Evolutionary conservation across 2,797 vertebrate species (phyloP), one percentile per base, ranked within the genome.

Genomic region (Yasuhikotakia modesta): DNA sequence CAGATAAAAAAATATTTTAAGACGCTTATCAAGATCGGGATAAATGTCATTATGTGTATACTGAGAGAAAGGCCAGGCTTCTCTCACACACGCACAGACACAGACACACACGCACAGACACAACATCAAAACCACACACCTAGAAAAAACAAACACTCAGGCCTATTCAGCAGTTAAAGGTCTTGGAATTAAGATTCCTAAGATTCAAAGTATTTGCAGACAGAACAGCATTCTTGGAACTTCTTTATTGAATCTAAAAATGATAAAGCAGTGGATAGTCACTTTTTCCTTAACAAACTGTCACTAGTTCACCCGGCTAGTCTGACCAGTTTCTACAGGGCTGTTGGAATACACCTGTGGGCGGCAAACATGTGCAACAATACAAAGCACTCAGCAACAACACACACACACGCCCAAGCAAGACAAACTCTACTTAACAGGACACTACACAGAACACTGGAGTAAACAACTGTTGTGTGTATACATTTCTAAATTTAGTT

Each of bases 251-350:
- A 74, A 39, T 70, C 11, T 70, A 52, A 35, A 68, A 66, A 60
- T 19, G 27, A 3, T 19, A 64, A 24, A 72, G 58, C 45, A n/a
- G 58, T 61, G 5, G 21, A 32, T 43, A 27, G 32, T 22, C 22
- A 22, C 19, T 58, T 19, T 57, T 74, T 53, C 21, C 55, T 52
- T 22, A 69, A 24, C 43, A 71, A 55, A 70, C 63, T 73, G 30
- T 72, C 45, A 66, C 45, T 61, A 45, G 43, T 69, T 17, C 60
- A 77, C 67, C 39, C 60, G 52, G 35, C 74, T 58, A n/a, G 74
- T 73, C 32, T 43, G 67, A 78, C 74, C 64, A 17, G 74, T 81
- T 81, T 77, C 32, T 45, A 81, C 13, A 72, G 35, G 43, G 45
- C 73, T 39, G 74, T 65, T 70, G 39, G 58, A 74, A 63, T 70